Conservation (phyloP, 1,140 invertebrate species). For the Macrobrachium nipponense region DNA sequence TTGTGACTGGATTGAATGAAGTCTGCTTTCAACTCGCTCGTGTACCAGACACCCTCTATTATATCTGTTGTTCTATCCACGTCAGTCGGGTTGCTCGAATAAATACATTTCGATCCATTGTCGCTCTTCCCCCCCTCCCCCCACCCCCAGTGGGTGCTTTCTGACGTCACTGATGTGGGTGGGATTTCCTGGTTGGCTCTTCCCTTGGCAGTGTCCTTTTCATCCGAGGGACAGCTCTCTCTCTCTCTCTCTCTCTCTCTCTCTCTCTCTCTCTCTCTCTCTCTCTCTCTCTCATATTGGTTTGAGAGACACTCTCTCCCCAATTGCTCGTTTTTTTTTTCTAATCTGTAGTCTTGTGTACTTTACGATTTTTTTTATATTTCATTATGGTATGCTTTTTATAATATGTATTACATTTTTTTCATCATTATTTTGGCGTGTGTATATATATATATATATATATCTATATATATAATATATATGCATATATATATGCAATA, state of each 20-base stretch:
- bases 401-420: not conserved
- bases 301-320: not conserved
- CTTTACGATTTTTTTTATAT: not conserved
- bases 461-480: constrained; percentile 20
- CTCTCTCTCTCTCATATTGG: constrained; percentile 2
- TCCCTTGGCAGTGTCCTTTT: not conserved
- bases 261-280: constrained; percentile 9
- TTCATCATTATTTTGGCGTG: not conserved
- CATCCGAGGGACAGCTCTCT: not conserved
- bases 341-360: not conserved
- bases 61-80: too few relatives aligned
- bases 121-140: too few relatives aligned
- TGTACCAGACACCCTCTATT: too few relatives aligned
- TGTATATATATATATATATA: constrained; percentile 21
- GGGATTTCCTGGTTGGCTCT: not conserved
- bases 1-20: too few relatives aligned
- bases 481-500: not conserved
- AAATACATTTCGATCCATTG: too few relatives aligned
- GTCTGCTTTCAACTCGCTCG: too few relatives aligned
- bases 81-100: too few relatives aligned
- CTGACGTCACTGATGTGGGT: too few relatives aligned
- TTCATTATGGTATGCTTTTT: too few relatives aligned
- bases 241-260: constrained; percentile 9
- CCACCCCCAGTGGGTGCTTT: too few relatives aligned
- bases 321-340: not conserved